phyloP scores from a whole-genome alignment of 1,140 invertebrate species.

The Luehdorfia chinensis region DNA sequence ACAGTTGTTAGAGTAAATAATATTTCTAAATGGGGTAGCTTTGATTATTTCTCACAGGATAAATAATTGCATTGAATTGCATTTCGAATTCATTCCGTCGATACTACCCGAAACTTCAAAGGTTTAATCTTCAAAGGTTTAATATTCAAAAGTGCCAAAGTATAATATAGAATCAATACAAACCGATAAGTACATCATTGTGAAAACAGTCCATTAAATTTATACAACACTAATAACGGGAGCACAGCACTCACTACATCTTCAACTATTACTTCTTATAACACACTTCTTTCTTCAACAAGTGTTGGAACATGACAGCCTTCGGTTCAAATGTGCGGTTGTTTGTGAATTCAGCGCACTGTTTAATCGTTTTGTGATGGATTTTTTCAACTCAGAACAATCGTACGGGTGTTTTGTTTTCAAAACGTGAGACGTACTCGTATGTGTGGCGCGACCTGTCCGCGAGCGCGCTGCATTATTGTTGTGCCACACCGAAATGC shows the following conservation, averaged over 20 bases:
- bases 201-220: slow-evolving; percentile 19
- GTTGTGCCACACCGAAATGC: slow-evolving; percentile 48
- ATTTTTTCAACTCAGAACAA: slow-evolving; percentile 66
- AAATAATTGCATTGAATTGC: too few species aligned
- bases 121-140: too few species aligned
- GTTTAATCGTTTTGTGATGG: slow-evolving; percentile 64
- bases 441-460: slow-evolving; percentile 38
- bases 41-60: too few species aligned
- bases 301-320: slow-evolving; percentile 10
- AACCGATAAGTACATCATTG: slow-evolving; percentile 45
- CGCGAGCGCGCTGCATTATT: slow-evolving; percentile 41
- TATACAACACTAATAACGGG: slow-evolving; percentile 32
- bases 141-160: too few species aligned
- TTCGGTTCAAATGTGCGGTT: slow-evolving; percentile 24
- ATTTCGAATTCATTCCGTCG: neutral
- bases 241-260: slow-evolving; percentile 52
- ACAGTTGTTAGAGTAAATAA: too few species aligned
- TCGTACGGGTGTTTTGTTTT: slow-evolving; percentile 59
- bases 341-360: slow-evolving; percentile 57
- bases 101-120: neutral
- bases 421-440: slow-evolving; percentile 50
- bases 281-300: slow-evolving; percentile 1
- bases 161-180: slow-evolving; percentile 34
- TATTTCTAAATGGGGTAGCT: too few species aligned
- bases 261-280: neutral